phyloP scores from a whole-genome alignment of 2,888 invertebrate genomes.

The Calameuta idolon region DNA sequence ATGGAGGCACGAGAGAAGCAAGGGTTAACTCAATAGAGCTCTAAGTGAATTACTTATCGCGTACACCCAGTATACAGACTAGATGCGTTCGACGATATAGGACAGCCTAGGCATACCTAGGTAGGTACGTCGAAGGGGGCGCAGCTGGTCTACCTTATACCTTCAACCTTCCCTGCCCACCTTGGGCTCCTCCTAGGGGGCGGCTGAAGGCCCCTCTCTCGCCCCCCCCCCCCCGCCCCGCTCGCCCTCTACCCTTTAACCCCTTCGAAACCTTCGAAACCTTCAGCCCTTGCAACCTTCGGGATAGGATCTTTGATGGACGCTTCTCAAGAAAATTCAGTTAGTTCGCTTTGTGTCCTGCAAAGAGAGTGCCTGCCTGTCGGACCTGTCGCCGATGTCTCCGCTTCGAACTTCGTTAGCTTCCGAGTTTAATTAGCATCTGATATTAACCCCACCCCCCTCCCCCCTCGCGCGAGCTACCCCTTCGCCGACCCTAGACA shows the following conservation, averaged over 20 bases:
- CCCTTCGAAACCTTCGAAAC: constrained; percentile 1
- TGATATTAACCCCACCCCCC: constrained; percentile 41
- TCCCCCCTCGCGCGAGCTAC: not conserved
- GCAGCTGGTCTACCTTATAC: not conserved
- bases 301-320: constrained; percentile 63
- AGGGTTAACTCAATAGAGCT: constrained; percentile 66
- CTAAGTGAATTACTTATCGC: constrained; percentile 67
- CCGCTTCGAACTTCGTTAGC: constrained; percentile 44
- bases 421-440: constrained; percentile 53
- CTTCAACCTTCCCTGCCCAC: not conserved
- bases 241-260: constrained; percentile 16
- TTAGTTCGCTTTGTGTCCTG: constrained; percentile 66
- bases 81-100: constrained; percentile 61
- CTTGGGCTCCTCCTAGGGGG: constrained; percentile 4
- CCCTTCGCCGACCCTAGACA: constrained; percentile 32
- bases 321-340: constrained; percentile 66
- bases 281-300: constrained; percentile 25
- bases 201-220: constrained; percentile 6
- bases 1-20: constrained; percentile 63
- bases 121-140: not conserved
- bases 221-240: constrained; percentile 13
- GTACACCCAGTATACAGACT: constrained; percentile 63
- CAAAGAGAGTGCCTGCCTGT: constrained; percentile 46
- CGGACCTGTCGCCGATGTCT: constrained; percentile 41
- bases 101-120: constrained; percentile 18